These are phyloP conservation scores for Danaus melanippus DNA, from an alignment of 1,140 invertebrate species.

Conservation along the genomic window DNA sequence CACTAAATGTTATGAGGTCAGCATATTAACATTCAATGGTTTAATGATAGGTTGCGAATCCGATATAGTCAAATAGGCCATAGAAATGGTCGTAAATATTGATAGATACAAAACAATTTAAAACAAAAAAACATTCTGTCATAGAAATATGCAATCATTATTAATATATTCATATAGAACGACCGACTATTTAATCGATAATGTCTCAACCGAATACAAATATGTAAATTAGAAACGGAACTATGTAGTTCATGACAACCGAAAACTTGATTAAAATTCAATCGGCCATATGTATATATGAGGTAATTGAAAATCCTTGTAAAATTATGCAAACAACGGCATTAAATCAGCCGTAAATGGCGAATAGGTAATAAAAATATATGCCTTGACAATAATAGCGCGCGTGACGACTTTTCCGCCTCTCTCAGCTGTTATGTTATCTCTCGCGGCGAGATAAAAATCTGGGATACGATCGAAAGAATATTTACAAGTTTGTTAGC, in stretches of 20 bases:
- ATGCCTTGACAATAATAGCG: slow-evolving; percentile 46
- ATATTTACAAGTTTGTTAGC: slow-evolving; percentile 56
- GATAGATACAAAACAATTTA: too few species aligned
- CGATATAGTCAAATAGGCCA: slow-evolving; percentile 9
- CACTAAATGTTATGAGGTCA: slow-evolving; percentile 20
- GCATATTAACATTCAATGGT: slow-evolving; percentile 20
- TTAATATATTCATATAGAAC: too few species aligned
- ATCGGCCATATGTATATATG: slow-evolving; percentile 38
- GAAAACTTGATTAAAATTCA: slow-evolving; percentile 46
- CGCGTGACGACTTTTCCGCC: slow-evolving; percentile 27
- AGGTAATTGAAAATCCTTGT: slow-evolving; percentile 52
- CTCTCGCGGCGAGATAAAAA: slow-evolving; percentile 41
- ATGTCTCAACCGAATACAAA: too few species aligned
- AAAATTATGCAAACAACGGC: slow-evolving; percentile 56
- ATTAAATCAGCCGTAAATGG: slow-evolving; percentile 56
- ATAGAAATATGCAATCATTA: too few species aligned
- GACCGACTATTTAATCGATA: too few species aligned
- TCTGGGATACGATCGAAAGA: slow-evolving; percentile 51
- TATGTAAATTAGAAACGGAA: too few species aligned
- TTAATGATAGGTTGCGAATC: slow-evolving; percentile 17
- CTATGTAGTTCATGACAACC: slow-evolving; percentile 9
- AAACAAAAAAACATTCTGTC: too few species aligned
- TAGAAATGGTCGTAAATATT: too few species aligned
- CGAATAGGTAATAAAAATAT: slow-evolving; percentile 51
- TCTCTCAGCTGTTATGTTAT: slow-evolving; percentile 30